Base-by-base conservation (phyloP, 1,140 invertebrate species). In the Stenopsyche tienmushanensis region DNA sequence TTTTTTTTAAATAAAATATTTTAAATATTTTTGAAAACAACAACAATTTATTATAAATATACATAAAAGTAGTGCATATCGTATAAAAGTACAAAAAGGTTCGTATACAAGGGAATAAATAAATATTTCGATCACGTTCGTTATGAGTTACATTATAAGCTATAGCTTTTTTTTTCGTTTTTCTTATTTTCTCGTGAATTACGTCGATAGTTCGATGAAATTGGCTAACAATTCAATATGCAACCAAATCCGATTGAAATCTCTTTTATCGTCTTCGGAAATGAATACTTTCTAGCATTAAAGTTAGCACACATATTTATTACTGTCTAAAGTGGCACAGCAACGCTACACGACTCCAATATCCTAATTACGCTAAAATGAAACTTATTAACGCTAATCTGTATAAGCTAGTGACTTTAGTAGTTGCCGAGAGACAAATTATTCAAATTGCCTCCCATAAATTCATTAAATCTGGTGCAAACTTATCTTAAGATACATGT, bases 341-440 rank as follows among this genome's bases (percentile, higher is more conserved):
- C 25, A 45, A 45, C 34, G 50, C 50, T 54, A 29, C 25, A 64
- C 52, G 25, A 50, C 42, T 57, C 34, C 44, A 21, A 65, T 26
- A 39, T 64, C 53, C 50, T 57, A 55, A 64, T 54, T 58, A 57
- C 24, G 5, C 41, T 41, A 34, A 34, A 41, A 65, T 57, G 39
- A 25, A 65, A 65, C 54, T 49, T 45, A 17, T 54, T 20, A 58
- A 53, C 39, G 49, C 62, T 53, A 64, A 41, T 24, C 15, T 17
- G 39, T 59, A 62, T 18, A 62, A 62, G 53, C 63, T 65, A 65
- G 63, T 65, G 63, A 65, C 63, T 65, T 64, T 45, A 65, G 54
- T 58, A 17, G 20, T 55, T 63, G 29, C 29, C 29, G 29, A 34
- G n/a, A n/a, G 29, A 13, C 29, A 7, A 34, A 34, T 34, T 34